Percentiles rank a stretch among this genome's conserved stretches.
These are phyloP conservation scores for Eupithecia pulchellata DNA, from an alignment of 2,888 invertebrate genomes.

Conservation along the genomic window DNA sequence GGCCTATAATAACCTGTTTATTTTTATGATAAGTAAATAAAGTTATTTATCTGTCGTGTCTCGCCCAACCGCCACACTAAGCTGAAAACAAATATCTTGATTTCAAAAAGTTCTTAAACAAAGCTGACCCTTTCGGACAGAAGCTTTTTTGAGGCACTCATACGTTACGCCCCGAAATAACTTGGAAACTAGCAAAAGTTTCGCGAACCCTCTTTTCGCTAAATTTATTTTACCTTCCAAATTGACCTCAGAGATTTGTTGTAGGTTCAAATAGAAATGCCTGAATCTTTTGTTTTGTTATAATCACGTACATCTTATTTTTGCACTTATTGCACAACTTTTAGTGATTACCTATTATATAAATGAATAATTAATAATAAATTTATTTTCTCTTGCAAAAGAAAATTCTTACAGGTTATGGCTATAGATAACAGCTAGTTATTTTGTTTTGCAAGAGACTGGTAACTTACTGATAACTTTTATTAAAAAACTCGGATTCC, in stretches of 20 bases:
- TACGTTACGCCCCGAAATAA: conserved; percentile 19
- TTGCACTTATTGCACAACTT: neutral
- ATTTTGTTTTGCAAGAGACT: no score
- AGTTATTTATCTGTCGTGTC: no score
- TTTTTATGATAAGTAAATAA: no score
- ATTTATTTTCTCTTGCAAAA: neutral
- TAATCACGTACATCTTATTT: neutral
- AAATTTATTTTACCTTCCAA: conserved; percentile 53
- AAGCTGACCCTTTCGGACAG: conserved; percentile 4
- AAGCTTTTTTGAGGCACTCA: conserved; percentile 14
- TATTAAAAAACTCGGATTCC: no score
- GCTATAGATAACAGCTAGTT: no score
- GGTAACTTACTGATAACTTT: no score
- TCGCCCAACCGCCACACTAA: no score
- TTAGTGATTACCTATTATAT: no score
- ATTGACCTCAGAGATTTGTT: conserved; percentile 50
- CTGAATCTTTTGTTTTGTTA: conserved; percentile 45
- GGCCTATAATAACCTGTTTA: no score
- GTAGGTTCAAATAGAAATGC: conserved; percentile 51
- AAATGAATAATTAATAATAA: no score
- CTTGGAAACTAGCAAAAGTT: conserved; percentile 28
- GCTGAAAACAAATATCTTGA: neutral
- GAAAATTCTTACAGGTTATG: no score
- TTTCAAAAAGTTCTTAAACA: neutral
- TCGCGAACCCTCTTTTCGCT: conserved; percentile 43